Evolutionary conservation across 2,797 vertebrate species (phyloP).

Genomic region (Acanthurus leucopareius): DNA sequence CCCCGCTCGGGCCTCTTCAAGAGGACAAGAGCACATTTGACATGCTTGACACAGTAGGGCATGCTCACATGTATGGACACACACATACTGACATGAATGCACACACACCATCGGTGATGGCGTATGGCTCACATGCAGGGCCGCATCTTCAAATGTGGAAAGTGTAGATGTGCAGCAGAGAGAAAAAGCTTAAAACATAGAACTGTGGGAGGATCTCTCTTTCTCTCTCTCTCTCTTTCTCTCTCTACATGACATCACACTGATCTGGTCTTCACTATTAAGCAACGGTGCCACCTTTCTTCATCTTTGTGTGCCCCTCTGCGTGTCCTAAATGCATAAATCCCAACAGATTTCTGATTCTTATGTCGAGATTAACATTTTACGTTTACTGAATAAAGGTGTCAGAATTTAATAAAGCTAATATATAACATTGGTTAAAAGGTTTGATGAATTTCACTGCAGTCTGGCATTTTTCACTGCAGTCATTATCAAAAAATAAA

Average conservation of each 20-base stretch:
- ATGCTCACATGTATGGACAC: background rate
- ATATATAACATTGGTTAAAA: background rate
- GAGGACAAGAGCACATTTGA: constrained; percentile 72
- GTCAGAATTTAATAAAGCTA: background rate
- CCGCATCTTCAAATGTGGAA: constrained; percentile 43
- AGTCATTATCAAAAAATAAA: background rate
- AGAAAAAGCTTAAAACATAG: constrained; percentile 48
- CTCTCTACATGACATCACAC: constrained; percentile 32
- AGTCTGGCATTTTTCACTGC: background rate
- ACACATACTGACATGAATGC: constrained; percentile 8
- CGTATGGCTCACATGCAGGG: constrained; percentile 2
- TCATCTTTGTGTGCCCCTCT: constrained; percentile 25
- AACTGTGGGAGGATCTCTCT: constrained; percentile 35
- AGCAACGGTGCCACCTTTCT: constrained; percentile 25
- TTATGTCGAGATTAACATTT: background rate
- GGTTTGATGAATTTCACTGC: background rate
- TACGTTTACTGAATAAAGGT: background rate
- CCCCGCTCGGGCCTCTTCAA: constrained; percentile 62
- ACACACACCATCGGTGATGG: constrained; percentile 42
- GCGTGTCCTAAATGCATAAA: constrained; percentile 4
- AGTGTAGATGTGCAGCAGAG: constrained; percentile 38
- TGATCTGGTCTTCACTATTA: constrained; percentile 48
- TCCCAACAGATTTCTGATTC: background rate
- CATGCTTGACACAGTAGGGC: constrained; percentile 67
- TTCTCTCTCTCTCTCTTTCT: constrained; percentile 1